Evolutionary conservation across 2,797 vertebrate species (phyloP).

Genomic region (Moxostoma hubbsi): DNA sequence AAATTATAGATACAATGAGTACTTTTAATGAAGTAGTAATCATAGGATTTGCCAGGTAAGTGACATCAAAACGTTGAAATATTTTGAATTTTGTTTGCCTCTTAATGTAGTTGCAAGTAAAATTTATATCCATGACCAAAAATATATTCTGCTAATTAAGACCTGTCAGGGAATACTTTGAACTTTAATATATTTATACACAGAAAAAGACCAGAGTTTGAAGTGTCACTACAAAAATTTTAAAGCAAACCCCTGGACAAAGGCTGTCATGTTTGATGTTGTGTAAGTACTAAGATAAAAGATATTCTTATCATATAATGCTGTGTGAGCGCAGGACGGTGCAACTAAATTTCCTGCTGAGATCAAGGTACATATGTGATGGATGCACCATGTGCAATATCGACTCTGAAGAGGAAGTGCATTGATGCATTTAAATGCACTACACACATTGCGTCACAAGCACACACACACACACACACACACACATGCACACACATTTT

Average conservation of each 20-base stretch:
- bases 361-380: conserved; percentile 55
- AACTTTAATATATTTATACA: conserved; percentile 23
- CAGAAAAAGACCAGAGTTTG: conserved; percentile 2
- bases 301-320: conserved; percentile 24
- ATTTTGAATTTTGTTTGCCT: no score
- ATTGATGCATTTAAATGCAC: conserved; percentile 11
- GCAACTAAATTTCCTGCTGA: conserved; percentile 34
- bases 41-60: no score
- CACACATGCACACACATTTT: conserved; percentile 9
- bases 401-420: conserved; percentile 27
- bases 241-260: conserved; percentile 30
- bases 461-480: conserved; percentile 1
- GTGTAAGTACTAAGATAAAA: conserved; percentile 14
- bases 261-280: conserved; percentile 31
- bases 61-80: no score
- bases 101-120: no score
- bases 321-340: not conserved
- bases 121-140: no score
- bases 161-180: not conserved
- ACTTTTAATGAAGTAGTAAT: no score
- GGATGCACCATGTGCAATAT: conserved; percentile 47
- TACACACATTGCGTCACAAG: not conserved
- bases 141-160: not conserved
- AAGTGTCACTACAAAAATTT: conserved; percentile 30
- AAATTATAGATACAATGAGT: no score